These are phyloP conservation scores for Mobula hypostoma DNA, from an alignment of 2,113 vertebrate genomes.

Conservation along the genomic window DNA sequence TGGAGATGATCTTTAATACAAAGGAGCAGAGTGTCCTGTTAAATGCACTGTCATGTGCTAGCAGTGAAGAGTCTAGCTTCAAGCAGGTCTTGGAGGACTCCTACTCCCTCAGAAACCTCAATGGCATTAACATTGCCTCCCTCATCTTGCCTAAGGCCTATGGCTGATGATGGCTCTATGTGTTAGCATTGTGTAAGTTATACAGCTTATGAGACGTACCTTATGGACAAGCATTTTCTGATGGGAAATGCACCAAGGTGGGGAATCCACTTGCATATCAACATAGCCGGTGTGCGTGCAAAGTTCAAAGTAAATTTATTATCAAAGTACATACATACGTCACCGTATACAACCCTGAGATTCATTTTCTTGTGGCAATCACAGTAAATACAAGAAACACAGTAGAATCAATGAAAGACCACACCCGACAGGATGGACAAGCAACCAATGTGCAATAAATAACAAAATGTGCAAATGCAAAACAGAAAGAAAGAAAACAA, in stretches of 20 bases:
- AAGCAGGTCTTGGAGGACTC: background rate
- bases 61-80: background rate
- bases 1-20: background rate
- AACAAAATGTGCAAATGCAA: too few relatives aligned
- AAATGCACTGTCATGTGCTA: background rate
- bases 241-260: background rate
- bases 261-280: too few relatives aligned
- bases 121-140: background rate
- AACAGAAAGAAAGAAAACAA: too few relatives aligned
- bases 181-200: background rate
- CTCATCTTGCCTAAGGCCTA: background rate
- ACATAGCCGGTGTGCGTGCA: too few relatives aligned
- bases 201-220: background rate
- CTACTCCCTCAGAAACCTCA: background rate
- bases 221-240: background rate
- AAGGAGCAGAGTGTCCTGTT: background rate
- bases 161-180: background rate
- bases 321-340: too few relatives aligned
- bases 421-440: too few relatives aligned
- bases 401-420: too few relatives aligned
- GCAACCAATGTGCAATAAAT: too few relatives aligned
- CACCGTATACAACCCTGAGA: too few relatives aligned
- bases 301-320: too few relatives aligned
- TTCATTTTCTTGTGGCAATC: too few relatives aligned
- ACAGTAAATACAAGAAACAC: too few relatives aligned